These are phyloP conservation scores for Idris sp. DNA, from an alignment of 1,140 invertebrate species.

Conservation along the genomic window DNA sequence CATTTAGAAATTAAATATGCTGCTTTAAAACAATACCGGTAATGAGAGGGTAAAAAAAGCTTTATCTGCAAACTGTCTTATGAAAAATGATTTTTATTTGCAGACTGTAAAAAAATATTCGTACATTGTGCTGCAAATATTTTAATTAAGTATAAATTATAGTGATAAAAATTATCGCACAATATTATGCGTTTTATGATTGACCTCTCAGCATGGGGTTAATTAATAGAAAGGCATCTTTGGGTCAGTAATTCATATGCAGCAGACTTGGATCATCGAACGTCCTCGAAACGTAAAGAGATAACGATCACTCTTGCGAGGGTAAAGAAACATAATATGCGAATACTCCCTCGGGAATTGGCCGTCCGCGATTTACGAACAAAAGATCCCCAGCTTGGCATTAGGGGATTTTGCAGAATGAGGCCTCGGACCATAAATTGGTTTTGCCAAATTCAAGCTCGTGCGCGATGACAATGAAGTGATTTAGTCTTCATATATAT, in stretches of 20 bases:
- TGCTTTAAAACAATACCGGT: no score
- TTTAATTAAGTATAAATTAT: no score
- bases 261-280: conserved; percentile 56
- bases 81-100: no score
- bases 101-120: no score
- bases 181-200: no score
- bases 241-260: conserved; percentile 50
- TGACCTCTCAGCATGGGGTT: neutral
- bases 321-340: conserved; percentile 70
- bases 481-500: no score
- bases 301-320: conserved; percentile 71
- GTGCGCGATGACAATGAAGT: conserved; percentile 47
- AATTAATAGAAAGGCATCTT: conserved; percentile 38
- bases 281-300: conserved; percentile 66
- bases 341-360: conserved; percentile 69
- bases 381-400: conserved; percentile 52
- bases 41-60: no score
- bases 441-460: conserved; percentile 45
- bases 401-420: conserved; percentile 55
- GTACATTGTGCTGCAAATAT: no score
- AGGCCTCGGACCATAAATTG: conserved; percentile 52
- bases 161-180: no score
- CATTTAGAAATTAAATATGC: no score
- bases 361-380: conserved; percentile 60
- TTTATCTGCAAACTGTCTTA: no score